Evolutionary conservation across 1,140 invertebrate species (phyloP).

Genomic region (Ceratina calcarata): DNA sequence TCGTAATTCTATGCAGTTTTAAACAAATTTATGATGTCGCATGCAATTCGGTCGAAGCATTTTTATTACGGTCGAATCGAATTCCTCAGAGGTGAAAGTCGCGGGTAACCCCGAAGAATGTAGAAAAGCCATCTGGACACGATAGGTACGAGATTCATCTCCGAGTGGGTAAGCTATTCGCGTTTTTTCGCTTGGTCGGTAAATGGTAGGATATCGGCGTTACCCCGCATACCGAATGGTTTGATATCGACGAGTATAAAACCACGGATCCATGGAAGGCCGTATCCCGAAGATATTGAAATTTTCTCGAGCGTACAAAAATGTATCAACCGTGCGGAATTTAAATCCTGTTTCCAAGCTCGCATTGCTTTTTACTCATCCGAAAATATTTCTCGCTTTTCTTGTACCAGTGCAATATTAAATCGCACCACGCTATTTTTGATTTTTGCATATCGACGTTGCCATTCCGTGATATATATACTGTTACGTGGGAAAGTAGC

Average conservation of each 20-base stretch:
- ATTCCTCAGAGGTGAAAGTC: constrained; percentile 14
- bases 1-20: no score
- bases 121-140: constrained; percentile 43
- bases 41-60: background rate
- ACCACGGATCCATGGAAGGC: constrained; percentile 11
- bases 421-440: constrained; percentile 15
- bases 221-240: constrained; percentile 43
- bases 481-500: no score
- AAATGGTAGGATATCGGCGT: constrained; percentile 35
- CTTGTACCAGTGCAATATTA: constrained; percentile 38
- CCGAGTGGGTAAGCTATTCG: constrained; percentile 12
- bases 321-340: constrained; percentile 49
- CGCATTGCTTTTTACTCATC: constrained; percentile 30
- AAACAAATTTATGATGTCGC: no score
- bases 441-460: constrained; percentile 28
- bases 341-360: constrained; percentile 29
- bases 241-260: constrained; percentile 44
- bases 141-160: constrained; percentile 44
- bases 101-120: background rate
- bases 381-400: constrained; percentile 48
- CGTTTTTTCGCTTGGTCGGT: constrained; percentile 48
- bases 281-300: constrained; percentile 44
- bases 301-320: constrained; percentile 46
- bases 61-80: background rate
- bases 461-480: background rate